Evolutionary conservation across 1,140 invertebrate species (phyloP), one percentile per base, ranked within the genome.

Genomic region (Idris sp.): DNA sequence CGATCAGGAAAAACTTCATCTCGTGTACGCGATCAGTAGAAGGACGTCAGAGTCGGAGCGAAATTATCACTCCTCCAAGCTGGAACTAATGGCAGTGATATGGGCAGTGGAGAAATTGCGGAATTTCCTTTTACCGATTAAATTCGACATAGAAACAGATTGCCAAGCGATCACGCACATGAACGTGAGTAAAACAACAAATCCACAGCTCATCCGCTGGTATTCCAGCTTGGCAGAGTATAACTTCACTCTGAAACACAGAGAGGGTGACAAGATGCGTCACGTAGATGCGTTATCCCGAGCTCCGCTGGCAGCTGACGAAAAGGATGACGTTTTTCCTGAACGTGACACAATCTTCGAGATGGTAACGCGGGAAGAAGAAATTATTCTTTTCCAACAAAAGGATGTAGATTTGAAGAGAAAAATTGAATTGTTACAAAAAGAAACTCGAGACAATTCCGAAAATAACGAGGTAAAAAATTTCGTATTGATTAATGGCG

Each of bases 1-100:
- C 9, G 36, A 54, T 1, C 3, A 2, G 1, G 19, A n/a, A n/a
- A 4, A 15, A 9, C 10, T 56, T 0, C 51, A 56, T 9, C 36
- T 22, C 1, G 38, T 43, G 8, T 56, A 35, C 36, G 18, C 9
- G 9, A n/a, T 28, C 2, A 36, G 43, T 48, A 0, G 18, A 25
- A 15, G 31, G 6, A 51, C 48, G 1, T 51, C 48, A 1, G 31
- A 19, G 0, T 2, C n/a, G 2, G 46, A 49, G 30, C 8, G 4
- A 10, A n/a, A 8, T 8, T 33, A 33, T 10, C 30, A 33, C 11
- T 33, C 30, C 30, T 10, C 9, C 11, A 33, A 33, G 30, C n/a
- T 33, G 9, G 30, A 33, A 10, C 30, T 33, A 4, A 33, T 33
- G 30, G 30, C 30, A n/a, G 30, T 33, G 9, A 10, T 33, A 11